These are phyloP conservation scores for Drosophila infuscata DNA, from an alignment of 2,888 invertebrate species.

Conservation along the genomic window DNA sequence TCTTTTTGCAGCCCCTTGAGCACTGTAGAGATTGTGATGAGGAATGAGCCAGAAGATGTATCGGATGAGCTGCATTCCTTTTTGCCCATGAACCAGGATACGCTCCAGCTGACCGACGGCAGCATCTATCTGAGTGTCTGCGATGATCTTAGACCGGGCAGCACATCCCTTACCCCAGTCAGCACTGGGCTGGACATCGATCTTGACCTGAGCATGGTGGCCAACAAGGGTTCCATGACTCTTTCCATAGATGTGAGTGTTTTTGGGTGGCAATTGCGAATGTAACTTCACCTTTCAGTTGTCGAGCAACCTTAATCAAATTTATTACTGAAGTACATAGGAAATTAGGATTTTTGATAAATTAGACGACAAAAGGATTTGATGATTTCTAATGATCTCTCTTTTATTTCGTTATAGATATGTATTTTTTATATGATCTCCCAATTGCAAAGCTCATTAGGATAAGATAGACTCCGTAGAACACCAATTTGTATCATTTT, in stretches of 20 bases:
- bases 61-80: constrained; percentile 85
- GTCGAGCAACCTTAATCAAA: background rate
- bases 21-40: constrained; percentile 83
- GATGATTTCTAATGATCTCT: too few species aligned
- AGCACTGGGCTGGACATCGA: constrained; percentile 88
- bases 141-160: constrained; percentile 70
- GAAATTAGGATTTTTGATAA: rapidly evolving
- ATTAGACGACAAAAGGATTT: background rate
- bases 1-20: constrained; percentile 21
- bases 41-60: constrained; percentile 83
- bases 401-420: background rate
- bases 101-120: constrained; percentile 35
- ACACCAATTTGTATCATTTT: background rate
- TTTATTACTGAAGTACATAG: background rate
- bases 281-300: background rate
- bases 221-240: constrained; percentile 88
- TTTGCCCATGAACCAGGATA: constrained; percentile 85
- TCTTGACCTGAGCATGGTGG: constrained; percentile 87
- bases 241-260: constrained; percentile 81
- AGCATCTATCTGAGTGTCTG: constrained; percentile 66
- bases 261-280: background rate
- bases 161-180: constrained; percentile 87
- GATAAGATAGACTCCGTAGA: background rate
- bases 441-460: background rate
- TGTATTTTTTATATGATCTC: background rate